Base-by-base conservation (phyloP, 2,888 invertebrate species). In the Heliconius cydno region DNA sequence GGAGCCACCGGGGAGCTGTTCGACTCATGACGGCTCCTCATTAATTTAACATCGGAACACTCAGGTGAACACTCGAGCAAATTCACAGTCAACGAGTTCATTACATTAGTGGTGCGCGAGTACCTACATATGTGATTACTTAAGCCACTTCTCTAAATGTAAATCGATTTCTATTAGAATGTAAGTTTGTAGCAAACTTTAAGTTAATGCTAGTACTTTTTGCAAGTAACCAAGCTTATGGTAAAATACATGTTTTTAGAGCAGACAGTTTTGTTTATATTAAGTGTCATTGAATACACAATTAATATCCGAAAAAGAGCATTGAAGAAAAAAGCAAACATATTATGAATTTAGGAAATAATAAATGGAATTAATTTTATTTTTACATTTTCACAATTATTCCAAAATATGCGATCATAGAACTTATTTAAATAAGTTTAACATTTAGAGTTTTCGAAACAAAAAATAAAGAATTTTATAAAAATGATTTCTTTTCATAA, bases 1-100 rank as follows among this genome's bases (percentile, higher is more conserved):
- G 52, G 52, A 52, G 52, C 52, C 52, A 52, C 90, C 90, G 89
- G 90, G 89, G 87, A 87, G 88, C 85, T 80, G 77, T 79, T 80
- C 75, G 77, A 79, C 80, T 80, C 81, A 79, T 83, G 83, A 83
- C 83, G 83, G 81, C 80, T 80, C 73, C 82, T 83, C 83, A 82
- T 83, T 83, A 83, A 82, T 83, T 78, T 80, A 76, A 83, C 83
- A 82, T 83, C 80, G 80, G 76, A 79, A 81, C 79, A 79, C 80
- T 79, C 74, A 79, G 63, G 72, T 68, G 70, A 72, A 79, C 81
- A 79, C 82, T 79, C 76, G 81, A 78, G 72, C 70, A 77, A 79
- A 79, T 74, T 78, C 78, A 78, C 80, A 78, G 80, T 74, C 73
- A 78, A 78, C 57, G 60, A 78, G 66, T 78, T 78, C 34, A 34